Evolutionary conservation across 2,888 invertebrate genomes (phyloP), one percentile per base, ranked within the genome.

Genomic region (Andricus curvator): DNA sequence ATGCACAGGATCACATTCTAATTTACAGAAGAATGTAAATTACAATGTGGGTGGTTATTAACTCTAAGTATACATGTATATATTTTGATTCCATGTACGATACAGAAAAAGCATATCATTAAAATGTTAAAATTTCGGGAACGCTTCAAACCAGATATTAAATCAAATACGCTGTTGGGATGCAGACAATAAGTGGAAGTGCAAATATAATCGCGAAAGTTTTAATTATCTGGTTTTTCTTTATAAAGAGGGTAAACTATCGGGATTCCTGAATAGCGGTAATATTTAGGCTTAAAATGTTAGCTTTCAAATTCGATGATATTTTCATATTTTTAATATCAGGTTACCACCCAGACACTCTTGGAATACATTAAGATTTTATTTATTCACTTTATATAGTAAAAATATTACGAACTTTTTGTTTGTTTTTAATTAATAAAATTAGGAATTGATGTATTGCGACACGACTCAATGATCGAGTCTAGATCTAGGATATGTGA

Each of bases 401-500:
- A 8, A 20, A 20, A 20, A 51, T 51, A 51, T 51, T 20, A 51
- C 2, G 8, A 20, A 51, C 51, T 20, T 51, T 48, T 17, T 48
- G 5, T 56, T n/a, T 56, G n/a, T 11, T 56, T 56, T 56, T n/a
- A n/a, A n/a, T 56, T 9, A 56, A 56, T n/a, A 9, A 56, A 56
- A 51, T 20, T 20, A 17, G n/a, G n/a, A n/a, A 48, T 29, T 20
- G 20, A 29, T 6, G 48, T 25, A 25, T 51, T 48, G n/a, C 20
- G 51, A 51, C 17, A 51, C 5, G n/a, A 70, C 20, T 51, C 4
- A 48, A 22, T 51, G 48, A 48, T 70, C 51, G 29, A 1, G 15
- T 8, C 17, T 48, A 44, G 29, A 70, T 70, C 51, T 70, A 70
- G 70, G 48, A 70, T 70, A 48, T 68, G 48, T 68, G 68, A 68